Evolutionary conservation across 92 coral and sea anemone genomes (phyloP).

Genomic region (Anthopleura xanthogrammica): DNA sequence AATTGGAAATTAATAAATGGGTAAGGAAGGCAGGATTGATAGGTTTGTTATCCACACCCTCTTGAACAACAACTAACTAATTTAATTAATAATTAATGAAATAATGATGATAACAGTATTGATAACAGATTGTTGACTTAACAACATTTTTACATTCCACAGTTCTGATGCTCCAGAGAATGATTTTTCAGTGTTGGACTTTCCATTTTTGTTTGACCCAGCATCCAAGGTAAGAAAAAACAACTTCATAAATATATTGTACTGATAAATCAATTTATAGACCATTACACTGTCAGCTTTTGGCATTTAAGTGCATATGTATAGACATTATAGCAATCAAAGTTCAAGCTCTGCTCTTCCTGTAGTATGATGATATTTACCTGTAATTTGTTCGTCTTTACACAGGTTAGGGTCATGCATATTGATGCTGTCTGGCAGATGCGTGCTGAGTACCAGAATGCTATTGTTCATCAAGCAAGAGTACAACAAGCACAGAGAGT

Average conservation of each 20-base stretch:
- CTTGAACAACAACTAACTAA: too few relatives aligned
- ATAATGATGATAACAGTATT: neutral
- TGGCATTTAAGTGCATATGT: too few relatives aligned
- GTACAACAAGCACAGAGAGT: conserved; percentile 92
- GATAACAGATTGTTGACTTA: neutral
- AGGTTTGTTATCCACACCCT: neutral
- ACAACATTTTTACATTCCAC: neutral
- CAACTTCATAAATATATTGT: neutral
- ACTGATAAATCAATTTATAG: too few relatives aligned
- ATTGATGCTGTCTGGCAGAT: conserved; percentile 98
- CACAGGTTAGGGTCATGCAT: conserved; percentile 91
- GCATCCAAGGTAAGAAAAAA: conserved; percentile 73
- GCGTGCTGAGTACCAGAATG: conserved; percentile 95
- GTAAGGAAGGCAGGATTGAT: conserved; percentile 19
- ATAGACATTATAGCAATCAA: too few relatives aligned
- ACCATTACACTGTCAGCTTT: too few relatives aligned
- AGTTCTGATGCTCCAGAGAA: conserved; percentile 17
- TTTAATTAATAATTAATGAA: too few relatives aligned
- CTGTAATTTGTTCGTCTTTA: too few relatives aligned
- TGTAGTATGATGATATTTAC: too few relatives aligned
- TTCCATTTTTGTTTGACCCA: conserved; percentile 85
- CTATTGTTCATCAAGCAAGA: conserved; percentile 92
- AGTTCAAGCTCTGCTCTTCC: too few relatives aligned
- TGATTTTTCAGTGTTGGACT: conserved; percentile 64
- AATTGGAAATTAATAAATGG: conserved; percentile 62